These are phyloP conservation scores for Rotaria socialis DNA, from an alignment of 2,888 invertebrate species.

Conservation along the genomic window DNA sequence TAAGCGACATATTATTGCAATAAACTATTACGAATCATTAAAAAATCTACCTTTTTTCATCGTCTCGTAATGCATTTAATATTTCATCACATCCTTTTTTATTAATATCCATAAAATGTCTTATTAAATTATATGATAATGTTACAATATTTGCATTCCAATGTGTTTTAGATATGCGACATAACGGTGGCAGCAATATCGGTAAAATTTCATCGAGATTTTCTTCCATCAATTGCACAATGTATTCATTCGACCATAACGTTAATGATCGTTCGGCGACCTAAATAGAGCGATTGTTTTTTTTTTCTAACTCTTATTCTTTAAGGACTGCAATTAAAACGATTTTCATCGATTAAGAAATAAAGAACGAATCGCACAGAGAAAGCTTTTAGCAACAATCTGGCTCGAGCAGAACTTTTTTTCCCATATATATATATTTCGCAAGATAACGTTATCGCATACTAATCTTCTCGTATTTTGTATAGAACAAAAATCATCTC, in stretches of 20 bases:
- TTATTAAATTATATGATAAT: conserved; percentile 77
- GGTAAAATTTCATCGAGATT: conserved; percentile 73
- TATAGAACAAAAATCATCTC: too few species aligned
- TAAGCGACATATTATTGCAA: not conserved
- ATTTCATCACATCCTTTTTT: conserved; percentile 20
- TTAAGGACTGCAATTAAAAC: too few species aligned
- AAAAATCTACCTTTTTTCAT: not conserved
- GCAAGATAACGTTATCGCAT: too few species aligned
- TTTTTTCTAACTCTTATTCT: too few species aligned
- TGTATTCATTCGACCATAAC: conserved; percentile 81
- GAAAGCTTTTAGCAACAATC: too few species aligned
- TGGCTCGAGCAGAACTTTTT: too few species aligned
- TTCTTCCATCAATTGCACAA: conserved; percentile 74
- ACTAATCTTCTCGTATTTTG: too few species aligned
- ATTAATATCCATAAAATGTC: conserved; percentile 40
- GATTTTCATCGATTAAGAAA: too few species aligned
- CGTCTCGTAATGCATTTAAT: not conserved
- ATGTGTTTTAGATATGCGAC: conserved; percentile 68
- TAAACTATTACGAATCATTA: not conserved
- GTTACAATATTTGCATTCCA: conserved; percentile 84
- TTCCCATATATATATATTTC: too few species aligned
- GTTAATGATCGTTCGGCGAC: conserved; percentile 76
- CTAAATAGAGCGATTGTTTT: conserved; percentile 56
- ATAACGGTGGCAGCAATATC: conserved; percentile 77
- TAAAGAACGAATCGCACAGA: too few species aligned